Conservation (phyloP, 1,140 invertebrate species). For the Trialeurodes vaporariorum region DNA sequence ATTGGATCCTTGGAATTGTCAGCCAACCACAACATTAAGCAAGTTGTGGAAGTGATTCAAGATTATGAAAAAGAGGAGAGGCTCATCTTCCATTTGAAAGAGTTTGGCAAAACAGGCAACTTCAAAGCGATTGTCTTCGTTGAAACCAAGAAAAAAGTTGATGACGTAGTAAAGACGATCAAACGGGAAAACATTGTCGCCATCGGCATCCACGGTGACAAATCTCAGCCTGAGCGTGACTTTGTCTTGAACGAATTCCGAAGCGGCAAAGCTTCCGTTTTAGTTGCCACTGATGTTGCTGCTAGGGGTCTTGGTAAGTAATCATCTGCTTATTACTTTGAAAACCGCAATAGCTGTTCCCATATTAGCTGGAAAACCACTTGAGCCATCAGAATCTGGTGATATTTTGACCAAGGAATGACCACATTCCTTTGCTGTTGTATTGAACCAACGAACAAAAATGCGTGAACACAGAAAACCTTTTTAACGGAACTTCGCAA, state of each 20-base stretch:
- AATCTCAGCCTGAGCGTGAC: constrained; percentile 92
- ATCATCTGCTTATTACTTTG: too few species aligned
- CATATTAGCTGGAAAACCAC: too few species aligned
- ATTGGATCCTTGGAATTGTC: constrained; percentile 86
- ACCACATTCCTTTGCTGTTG: too few species aligned
- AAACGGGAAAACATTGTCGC: constrained; percentile 33
- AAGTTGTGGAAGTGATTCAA: constrained; percentile 91
- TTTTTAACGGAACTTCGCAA: too few species aligned
- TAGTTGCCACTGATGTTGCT: constrained; percentile 98
- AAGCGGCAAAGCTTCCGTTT: constrained; percentile 80
- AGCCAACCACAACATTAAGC: constrained; percentile 96
- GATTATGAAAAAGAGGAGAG: constrained; percentile 68
- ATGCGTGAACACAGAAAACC: too few species aligned
- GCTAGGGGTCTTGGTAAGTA: constrained; percentile 71
- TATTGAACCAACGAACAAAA: too few species aligned
- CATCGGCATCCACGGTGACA: constrained; percentile 94
- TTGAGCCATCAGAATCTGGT: too few species aligned
- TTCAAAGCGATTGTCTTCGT: constrained; percentile 74
- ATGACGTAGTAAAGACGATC: constrained; percentile 49
- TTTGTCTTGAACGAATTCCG: constrained; percentile 92
- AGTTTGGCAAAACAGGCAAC: constrained; percentile 15
- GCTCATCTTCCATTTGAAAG: constrained; percentile 12
- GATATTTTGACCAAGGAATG: too few species aligned
- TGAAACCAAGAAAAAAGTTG: constrained; percentile 94
- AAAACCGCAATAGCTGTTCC: too few species aligned